phyloP scores from a whole-genome alignment of 2,888 invertebrate genomes.

The Drosophila koepferae region DNA sequence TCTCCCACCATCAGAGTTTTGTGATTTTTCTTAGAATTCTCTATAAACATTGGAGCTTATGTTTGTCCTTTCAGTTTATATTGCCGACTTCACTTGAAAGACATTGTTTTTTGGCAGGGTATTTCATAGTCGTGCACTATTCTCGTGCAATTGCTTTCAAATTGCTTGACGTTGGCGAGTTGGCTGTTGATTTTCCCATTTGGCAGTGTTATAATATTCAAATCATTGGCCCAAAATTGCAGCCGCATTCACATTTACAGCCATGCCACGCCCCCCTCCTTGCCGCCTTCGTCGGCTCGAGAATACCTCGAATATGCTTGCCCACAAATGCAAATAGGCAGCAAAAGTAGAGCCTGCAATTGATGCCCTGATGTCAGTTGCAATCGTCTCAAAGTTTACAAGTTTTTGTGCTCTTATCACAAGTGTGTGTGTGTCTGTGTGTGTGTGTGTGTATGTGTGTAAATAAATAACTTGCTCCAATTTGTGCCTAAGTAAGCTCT shows the following conservation, averaged over 20 bases:
- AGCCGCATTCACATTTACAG: conserved; percentile 15
- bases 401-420: conserved; percentile 21
- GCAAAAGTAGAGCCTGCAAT: conserved; percentile 33
- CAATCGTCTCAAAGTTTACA: conserved; percentile 34
- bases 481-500: conserved; percentile 33
- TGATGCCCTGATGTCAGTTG: conserved; percentile 46
- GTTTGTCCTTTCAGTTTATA: too few species aligned
- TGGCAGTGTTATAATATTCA: conserved; percentile 44
- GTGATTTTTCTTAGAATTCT: too few species aligned
- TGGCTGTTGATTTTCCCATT: conserved; percentile 40
- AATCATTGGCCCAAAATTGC: conserved; percentile 34
- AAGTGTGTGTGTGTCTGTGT: conserved; percentile 1
- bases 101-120: neutral
- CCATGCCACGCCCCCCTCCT: neutral
- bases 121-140: neutral
- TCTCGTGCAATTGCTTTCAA: neutral
- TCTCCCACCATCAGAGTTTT: too few species aligned
- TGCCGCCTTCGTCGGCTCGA: too few species aligned
- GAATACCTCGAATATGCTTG: neutral
- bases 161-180: neutral
- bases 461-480: conserved; percentile 51
- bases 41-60: too few species aligned
- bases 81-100: too few species aligned
- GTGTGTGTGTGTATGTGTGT: conserved; percentile 6
- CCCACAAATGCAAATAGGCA: conserved; percentile 45